A percentile compares a stretch with the other conserved stretches of the same genome.
Evolutionary conservation across 1,140 invertebrate genomes (phyloP).

Genomic region (Lanistes nyassanus): DNA sequence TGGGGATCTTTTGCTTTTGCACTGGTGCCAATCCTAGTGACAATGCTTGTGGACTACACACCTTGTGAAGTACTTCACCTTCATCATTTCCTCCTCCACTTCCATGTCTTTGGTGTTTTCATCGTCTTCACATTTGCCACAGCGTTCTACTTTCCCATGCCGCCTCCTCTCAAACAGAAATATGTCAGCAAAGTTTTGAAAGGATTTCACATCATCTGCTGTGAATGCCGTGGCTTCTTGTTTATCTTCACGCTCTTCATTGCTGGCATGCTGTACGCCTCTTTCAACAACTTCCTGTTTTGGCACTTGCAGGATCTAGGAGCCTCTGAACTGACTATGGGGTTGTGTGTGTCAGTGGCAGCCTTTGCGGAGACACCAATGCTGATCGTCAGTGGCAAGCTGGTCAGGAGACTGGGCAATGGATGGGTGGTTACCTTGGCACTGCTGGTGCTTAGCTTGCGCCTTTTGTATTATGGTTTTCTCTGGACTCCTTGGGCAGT

Average conservation of each 20-base stretch:
- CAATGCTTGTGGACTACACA: slow-evolving; percentile 53
- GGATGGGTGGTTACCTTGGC: slow-evolving; percentile 47
- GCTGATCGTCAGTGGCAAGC: slow-evolving; percentile 50
- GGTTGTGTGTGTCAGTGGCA: slow-evolving; percentile 50
- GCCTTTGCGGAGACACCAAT: slow-evolving; percentile 58
- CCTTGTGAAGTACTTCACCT: slow-evolving; percentile 54
- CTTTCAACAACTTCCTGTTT: slow-evolving; percentile 60
- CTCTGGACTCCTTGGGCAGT: slow-evolving; percentile 56
- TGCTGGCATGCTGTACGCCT: slow-evolving; percentile 52
- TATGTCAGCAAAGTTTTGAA: slow-evolving; percentile 49
- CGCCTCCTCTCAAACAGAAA: slow-evolving; percentile 46
- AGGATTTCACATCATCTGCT: slow-evolving; percentile 48
- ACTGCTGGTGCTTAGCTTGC: slow-evolving; percentile 43
- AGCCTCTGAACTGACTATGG: slow-evolving; percentile 54
- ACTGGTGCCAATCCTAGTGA: slow-evolving; percentile 51
- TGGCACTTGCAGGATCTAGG: slow-evolving; percentile 61
- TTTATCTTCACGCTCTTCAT: slow-evolving; percentile 55
- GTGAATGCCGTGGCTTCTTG: slow-evolving; percentile 51
- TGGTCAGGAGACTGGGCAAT: slow-evolving; percentile 53
- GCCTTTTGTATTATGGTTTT: slow-evolving; percentile 57
- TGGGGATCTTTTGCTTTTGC: slow-evolving; percentile 57
- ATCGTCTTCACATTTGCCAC: slow-evolving; percentile 50
- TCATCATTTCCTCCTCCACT: slow-evolving; percentile 60
- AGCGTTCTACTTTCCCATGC: slow-evolving; percentile 57
- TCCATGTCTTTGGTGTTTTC: slow-evolving; percentile 57